phyloP scores from a whole-genome alignment of 2,888 invertebrate genomes.

The Busseola fusca region DNA sequence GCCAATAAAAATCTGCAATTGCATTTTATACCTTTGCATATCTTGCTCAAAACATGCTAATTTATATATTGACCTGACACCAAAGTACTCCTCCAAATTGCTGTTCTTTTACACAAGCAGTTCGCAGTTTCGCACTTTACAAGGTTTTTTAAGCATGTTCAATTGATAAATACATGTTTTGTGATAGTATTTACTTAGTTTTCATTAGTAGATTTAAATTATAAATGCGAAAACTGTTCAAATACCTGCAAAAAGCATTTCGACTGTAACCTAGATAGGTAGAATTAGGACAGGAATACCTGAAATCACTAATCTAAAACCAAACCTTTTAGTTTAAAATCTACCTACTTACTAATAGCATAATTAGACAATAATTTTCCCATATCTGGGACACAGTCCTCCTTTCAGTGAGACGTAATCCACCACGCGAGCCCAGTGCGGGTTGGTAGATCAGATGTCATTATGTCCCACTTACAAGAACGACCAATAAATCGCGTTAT shows the following conservation, averaged over 20 bases:
- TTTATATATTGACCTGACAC: no score
- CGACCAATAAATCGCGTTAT: not conserved
- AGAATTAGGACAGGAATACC: not conserved
- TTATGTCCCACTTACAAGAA: not conserved
- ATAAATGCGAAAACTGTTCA: not conserved
- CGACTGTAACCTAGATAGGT: not conserved
- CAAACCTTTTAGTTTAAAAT: not conserved
- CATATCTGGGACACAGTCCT: not conserved
- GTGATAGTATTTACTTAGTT: constrained; percentile 15
- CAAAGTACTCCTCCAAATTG: no score
- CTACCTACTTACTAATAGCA: not conserved
- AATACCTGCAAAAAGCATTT: constrained; percentile 1
- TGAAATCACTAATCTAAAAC: not conserved
- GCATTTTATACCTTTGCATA: not conserved
- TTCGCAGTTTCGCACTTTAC: not conserved
- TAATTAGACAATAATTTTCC: not conserved
- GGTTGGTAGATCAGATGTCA: not conserved
- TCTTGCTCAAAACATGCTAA: not conserved
- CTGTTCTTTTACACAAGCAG: not conserved
- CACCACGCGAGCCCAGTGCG: no score
- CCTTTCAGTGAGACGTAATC: not conserved
- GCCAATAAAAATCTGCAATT: not conserved
- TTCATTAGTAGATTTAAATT: not conserved
- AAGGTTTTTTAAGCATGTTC: not conserved
- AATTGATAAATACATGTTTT: constrained; percentile 1